Conservation (phyloP, 2,797 vertebrate genomes). For the Schizopygopsis pylzovi region DNA sequence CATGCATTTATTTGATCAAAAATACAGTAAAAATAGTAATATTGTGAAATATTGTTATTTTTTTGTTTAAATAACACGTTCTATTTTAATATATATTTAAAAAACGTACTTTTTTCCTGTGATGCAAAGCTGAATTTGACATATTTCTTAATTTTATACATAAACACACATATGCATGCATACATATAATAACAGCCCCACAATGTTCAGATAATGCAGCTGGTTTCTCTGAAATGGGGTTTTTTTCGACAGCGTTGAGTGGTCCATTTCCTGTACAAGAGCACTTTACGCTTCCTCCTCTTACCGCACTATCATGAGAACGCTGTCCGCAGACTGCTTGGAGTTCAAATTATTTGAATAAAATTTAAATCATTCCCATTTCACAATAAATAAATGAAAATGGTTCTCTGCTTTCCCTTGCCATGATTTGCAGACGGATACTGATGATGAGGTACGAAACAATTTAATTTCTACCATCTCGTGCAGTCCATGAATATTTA, state of each 20-base stretch:
- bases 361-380: neutral
- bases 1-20: too few species aligned
- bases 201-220: neutral
- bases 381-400: conserved; percentile 24
- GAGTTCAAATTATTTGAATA: conserved; percentile 9
- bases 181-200: neutral
- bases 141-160: neutral
- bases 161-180: neutral
- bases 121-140: neutral
- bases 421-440: conserved; percentile 57
- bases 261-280: conserved; percentile 15
- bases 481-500: conserved; percentile 57
- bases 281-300: neutral
- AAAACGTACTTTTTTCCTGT: neutral
- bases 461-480: conserved; percentile 68
- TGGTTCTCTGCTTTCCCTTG: conserved; percentile 42
- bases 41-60: too few species aligned
- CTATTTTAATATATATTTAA: too few species aligned
- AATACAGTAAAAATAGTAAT: too few species aligned
- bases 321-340: neutral
- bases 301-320: neutral
- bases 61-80: too few species aligned
- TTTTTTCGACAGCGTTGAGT: neutral
- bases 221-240: neutral
- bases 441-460: conserved; percentile 53